Evolutionary conservation across 2,113 vertebrate genomes (phyloP).

Genomic region (Sisor rabdophorus): DNA sequence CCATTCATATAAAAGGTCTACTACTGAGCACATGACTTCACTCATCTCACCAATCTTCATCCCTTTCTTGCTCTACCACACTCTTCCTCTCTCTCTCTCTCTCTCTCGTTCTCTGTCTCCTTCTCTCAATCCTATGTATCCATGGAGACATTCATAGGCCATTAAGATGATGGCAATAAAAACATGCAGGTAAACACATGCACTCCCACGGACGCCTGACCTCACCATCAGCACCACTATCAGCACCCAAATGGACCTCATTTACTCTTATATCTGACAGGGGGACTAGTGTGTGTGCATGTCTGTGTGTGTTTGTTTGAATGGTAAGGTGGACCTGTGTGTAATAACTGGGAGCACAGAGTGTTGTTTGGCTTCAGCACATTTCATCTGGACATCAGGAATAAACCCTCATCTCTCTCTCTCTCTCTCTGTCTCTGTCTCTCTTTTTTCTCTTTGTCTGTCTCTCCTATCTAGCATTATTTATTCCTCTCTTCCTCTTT

Average conservation of each 20-base stretch:
- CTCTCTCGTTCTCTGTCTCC: conserved; percentile 2
- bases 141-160: conserved; percentile 52
- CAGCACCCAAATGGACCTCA: conserved; percentile 46
- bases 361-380: conserved; percentile 41
- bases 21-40: conserved; percentile 30
- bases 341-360: conserved; percentile 41
- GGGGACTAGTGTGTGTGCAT: conserved; percentile 19
- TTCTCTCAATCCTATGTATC: conserved; percentile 35
- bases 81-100: not conserved
- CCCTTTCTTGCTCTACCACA: not conserved
- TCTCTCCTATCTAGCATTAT: no score
- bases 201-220: conserved; percentile 32
- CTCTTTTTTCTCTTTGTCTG: not conserved
- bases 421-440: conserved; percentile 16
- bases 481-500: no score
- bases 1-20: not conserved
- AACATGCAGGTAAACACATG: conserved; percentile 47
- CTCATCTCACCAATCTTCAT: not conserved
- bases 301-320: conserved; percentile 25
- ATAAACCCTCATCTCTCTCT: conserved; percentile 29
- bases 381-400: conserved; percentile 31
- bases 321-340: conserved; percentile 30
- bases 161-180: conserved; percentile 49
- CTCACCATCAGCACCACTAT: conserved; percentile 40
- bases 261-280: conserved; percentile 47